Conservation (phyloP, 2,888 invertebrate species). For the Synergus itoensis region DNA sequence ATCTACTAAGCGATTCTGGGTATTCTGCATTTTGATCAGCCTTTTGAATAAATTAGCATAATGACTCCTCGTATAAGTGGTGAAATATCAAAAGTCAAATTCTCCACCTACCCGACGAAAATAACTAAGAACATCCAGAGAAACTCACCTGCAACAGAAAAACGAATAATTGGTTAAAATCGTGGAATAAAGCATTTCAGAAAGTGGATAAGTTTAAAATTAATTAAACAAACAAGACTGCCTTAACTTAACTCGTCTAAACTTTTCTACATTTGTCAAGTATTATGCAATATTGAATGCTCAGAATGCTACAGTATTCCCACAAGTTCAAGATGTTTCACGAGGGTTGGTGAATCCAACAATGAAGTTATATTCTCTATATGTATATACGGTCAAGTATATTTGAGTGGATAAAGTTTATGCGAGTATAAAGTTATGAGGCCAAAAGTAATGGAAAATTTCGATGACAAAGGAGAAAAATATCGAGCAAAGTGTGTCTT, state of each 20-base stretch:
- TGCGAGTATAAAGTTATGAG: neutral
- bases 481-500: neutral
- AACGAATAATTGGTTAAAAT: neutral
- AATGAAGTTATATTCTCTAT: neutral
- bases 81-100: neutral
- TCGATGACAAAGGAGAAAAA: neutral
- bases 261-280: neutral
- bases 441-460: neutral
- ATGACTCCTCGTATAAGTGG: neutral
- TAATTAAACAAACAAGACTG: neutral
- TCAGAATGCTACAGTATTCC: neutral
- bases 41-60: neutral
- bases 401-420: neutral
- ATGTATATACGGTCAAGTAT: neutral
- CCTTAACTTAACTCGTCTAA: neutral
- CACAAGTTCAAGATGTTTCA: neutral
- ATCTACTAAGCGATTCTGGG: neutral
- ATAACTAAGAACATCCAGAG: neutral
- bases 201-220: neutral
- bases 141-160: conserved; percentile 28
- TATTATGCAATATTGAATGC: neutral
- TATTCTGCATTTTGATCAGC: neutral
- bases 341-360: neutral
- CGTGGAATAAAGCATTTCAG: neutral
- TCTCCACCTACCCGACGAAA: neutral